These are phyloP conservation scores for Bubo blakistoni DNA, from an alignment of 2,113 vertebrate species.

Conservation along the genomic window DNA sequence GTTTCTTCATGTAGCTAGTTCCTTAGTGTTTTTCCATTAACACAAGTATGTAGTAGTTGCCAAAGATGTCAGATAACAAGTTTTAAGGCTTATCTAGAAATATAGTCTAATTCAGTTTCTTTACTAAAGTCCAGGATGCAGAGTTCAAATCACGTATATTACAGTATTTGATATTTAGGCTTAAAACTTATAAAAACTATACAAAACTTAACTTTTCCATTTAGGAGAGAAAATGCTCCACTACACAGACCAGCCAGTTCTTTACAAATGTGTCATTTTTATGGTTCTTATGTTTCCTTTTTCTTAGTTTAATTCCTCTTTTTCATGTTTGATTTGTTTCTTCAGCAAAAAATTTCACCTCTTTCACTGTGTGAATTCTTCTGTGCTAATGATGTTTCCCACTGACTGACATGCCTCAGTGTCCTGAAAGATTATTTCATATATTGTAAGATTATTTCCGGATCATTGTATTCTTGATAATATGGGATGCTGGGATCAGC, in stretches of 20 bases:
- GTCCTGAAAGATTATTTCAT: background rate
- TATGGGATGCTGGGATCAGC: background rate
- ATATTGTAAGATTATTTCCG: background rate
- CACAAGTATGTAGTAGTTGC: background rate
- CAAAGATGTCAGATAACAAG: background rate
- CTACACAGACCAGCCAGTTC: background rate
- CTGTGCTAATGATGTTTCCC: background rate
- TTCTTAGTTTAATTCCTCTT: background rate
- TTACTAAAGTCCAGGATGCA: background rate
- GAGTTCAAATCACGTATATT: background rate
- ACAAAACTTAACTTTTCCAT: background rate
- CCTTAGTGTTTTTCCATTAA: background rate
- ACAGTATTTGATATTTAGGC: background rate
- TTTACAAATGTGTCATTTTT: background rate
- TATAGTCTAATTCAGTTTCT: background rate
- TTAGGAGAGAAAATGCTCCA: background rate
- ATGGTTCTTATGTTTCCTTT: background rate
- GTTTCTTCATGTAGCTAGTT: background rate
- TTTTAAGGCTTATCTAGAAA: background rate
- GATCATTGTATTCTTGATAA: background rate
- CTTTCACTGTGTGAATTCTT: background rate
- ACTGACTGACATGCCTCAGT: background rate
- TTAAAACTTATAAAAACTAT: background rate
- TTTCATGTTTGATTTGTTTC: conserved; percentile 11
- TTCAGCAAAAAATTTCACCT: background rate